Base-by-base conservation (phyloP, 2,888 invertebrate genomes). In the Lithosia quadra region DNA sequence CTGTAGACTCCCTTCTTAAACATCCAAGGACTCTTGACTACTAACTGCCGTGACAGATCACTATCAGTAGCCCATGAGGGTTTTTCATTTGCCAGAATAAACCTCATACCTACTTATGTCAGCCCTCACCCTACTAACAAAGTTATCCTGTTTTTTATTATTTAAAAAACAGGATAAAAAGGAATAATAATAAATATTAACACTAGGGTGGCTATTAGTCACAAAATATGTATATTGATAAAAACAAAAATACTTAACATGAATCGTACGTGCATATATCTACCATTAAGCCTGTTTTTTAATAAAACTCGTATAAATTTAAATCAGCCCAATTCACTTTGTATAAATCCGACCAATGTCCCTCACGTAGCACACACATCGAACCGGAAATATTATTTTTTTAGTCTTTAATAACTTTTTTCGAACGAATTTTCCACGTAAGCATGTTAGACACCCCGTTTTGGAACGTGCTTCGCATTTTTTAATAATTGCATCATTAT, bases 371-470 rank as follows among this genome's bases (percentile, higher is more conserved):
- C 43, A 18, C 21, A 49, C 75, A 76, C 81, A 78, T 77, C 64
- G 78, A 77, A 77, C 68, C 74, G 76, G 76, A 73, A 78, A 75
- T 77, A 81, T 79, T 75, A 82, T 79, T 81, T 49, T 49, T 81
- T 82, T 84, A 83, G 82, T 72, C 76, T 79, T 80, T 58, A 82
- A 67, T 62, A 62, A 66, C 66, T 61, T 66, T 65, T 68, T 69
- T 65, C 39, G 49, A 59, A 33, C 34, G 65, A 36, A 61, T 56
- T 65, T 59, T 65, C 61, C 49, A 65, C 43, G 63, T 66, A 66
- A 69, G 66, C 65, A 59, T 65, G 43, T 69, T 66, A 53, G 65
- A 58, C 53, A 58, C 18, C 69, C 63, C 36, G 53, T 63, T 65
- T 69, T 69, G 57, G 22, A 39, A 69, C 69, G 66, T 65, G 69